Conservation (phyloP, 1,140 invertebrate genomes). For the Anastrepha ludens region DNA sequence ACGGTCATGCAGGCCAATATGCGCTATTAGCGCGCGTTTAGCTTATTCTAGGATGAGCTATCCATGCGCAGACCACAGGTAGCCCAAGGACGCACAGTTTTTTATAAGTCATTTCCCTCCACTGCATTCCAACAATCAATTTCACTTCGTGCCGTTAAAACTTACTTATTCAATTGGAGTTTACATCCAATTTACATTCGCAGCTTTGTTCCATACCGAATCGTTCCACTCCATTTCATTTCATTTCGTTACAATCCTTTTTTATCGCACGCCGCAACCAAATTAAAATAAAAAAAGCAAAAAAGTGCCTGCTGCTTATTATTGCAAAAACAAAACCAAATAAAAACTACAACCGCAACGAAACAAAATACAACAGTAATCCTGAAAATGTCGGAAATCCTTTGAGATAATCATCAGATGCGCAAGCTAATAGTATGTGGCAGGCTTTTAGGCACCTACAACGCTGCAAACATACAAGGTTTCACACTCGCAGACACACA, state of each 20-base stretch:
- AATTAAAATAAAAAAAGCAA: background rate
- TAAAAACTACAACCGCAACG: background rate
- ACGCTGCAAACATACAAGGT: background rate
- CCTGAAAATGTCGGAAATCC: conserved; percentile 31
- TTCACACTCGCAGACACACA: background rate
- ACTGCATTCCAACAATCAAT: background rate
- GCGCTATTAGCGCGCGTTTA: too few species aligned
- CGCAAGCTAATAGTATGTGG: background rate
- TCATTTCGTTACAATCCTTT: background rate
- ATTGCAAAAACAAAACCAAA: background rate
- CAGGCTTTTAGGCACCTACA: background rate
- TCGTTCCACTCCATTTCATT: background rate
- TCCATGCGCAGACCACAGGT: too few species aligned
- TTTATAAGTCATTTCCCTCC: too few species aligned
- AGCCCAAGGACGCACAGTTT: too few species aligned
- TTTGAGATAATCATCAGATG: conserved; percentile 32
- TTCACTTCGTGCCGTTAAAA: background rate
- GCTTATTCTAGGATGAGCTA: too few species aligned
- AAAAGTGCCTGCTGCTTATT: background rate
- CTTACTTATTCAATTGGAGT: too few species aligned
- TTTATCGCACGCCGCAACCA: too few species aligned
- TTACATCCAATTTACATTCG: too few species aligned
- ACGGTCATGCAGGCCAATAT: too few species aligned
- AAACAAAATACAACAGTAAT: background rate
- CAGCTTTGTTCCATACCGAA: background rate